These are phyloP conservation scores for Trididemnum miniatum DNA, from an alignment of 23 tunicate species.

Conservation along the genomic window DNA sequence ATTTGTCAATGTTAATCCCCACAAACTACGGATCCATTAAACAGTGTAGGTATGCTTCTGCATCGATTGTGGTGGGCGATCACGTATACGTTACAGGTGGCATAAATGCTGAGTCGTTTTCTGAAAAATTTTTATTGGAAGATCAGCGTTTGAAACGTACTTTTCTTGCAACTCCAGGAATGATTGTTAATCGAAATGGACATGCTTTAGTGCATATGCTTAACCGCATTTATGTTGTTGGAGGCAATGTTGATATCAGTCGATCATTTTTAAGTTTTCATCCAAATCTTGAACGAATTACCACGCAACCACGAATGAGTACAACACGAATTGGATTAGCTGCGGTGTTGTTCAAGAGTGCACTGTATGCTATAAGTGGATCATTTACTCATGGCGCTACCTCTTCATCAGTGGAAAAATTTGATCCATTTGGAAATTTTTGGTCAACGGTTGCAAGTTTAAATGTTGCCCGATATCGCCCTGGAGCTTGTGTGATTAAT, in stretches of 20 bases:
- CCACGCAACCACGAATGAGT: too few species aligned
- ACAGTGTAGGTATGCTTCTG: neutral
- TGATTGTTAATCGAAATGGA: neutral
- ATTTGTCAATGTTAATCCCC: neutral
- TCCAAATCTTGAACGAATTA: too few species aligned
- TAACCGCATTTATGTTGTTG: neutral
- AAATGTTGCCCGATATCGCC: neutral
- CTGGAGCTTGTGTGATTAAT: neutral
- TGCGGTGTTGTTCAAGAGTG: neutral
- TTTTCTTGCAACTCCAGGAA: too few species aligned
- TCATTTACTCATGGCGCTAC: neutral
- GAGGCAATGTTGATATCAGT: too few species aligned
- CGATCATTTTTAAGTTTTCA: too few species aligned
- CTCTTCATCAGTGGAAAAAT: neutral
- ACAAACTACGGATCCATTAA: neutral
- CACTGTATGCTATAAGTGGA: conserved; percentile 5
- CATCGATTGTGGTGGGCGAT: neutral
- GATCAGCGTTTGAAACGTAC: too few species aligned
- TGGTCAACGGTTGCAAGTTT: neutral
- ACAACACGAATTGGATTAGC: too few species aligned
- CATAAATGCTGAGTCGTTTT: too few species aligned
- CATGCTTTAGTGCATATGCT: neutral
- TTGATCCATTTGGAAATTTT: neutral
- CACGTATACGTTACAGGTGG: neutral
- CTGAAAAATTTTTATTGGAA: too few species aligned